Evolutionary conservation across 2,113 vertebrate genomes (phyloP), one percentile per base, ranked within the genome.

Genomic region (Microtus oregoni): DNA sequence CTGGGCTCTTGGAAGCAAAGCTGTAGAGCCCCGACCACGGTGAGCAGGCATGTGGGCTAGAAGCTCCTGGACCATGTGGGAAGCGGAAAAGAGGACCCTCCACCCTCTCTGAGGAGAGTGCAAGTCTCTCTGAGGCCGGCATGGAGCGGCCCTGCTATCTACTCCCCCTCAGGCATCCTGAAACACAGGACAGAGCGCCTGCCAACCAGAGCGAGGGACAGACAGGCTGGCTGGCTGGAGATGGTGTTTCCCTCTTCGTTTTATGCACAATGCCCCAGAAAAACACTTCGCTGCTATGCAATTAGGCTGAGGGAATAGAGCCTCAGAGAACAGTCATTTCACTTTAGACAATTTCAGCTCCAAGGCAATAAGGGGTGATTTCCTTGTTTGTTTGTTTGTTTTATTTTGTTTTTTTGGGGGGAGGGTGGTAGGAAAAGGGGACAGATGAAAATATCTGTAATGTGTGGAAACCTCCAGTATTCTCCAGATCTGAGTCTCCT

Each of bases 291-390:
- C 96, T 96, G 96, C 95, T 97, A 92, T 97, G 95, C 97, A 98
- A 98, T 98, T 97, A 98, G 96, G 95, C 92, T 92, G 91, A 93
- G 96, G 97, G 87, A 98, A 98, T 96, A 94, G 97, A 96, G 88
- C 86, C 96, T 97, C 82, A 85, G 95, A 91, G 97, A 96, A 96
- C 91, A 83, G 82, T 35, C n/a, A 3, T 86, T 96, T 97, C 97
- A 58, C 96, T 98, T 96, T 89, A 94, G 86, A 97, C 94, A 96
- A 97, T 95, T 94, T 78, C 79, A 94, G 96, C 95, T 97, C 96
- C 96, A 96, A 97, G 95, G 95, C 92, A 97, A 88, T 95, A 81
- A 41, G 50, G 82, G 81, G 82, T 75, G 70, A 5, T 30, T 32
- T 78, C 47, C n/a, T 89, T 94, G 55, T 96, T 86, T 91, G 47